These are phyloP conservation scores for Megalops cyprinoides DNA, from an alignment of 2,797 vertebrate species.

Conservation along the genomic window DNA sequence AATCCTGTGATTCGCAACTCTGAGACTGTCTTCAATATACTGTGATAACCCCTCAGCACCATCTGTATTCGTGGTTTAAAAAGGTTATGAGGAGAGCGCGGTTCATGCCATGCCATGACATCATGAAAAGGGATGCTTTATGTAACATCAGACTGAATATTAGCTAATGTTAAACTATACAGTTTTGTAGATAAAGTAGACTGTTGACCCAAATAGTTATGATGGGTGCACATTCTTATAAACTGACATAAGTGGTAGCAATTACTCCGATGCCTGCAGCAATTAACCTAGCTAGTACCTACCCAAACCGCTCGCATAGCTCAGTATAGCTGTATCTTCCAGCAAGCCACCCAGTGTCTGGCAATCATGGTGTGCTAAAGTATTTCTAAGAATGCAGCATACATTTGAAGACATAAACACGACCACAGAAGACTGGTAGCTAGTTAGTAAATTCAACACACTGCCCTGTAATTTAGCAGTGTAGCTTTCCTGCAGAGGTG, in stretches of 20 bases:
- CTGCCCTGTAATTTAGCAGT: conserved; percentile 43
- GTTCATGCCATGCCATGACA: conserved; percentile 6
- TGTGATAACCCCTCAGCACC: background rate
- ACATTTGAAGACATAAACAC: background rate
- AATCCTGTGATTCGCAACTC: background rate
- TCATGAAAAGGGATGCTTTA: background rate
- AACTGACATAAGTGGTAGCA: background rate
- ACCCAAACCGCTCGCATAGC: background rate
- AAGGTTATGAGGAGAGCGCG: background rate
- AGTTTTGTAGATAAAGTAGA: background rate
- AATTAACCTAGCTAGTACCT: background rate
- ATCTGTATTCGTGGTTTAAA: background rate
- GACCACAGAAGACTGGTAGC: background rate
- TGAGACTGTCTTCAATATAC: background rate
- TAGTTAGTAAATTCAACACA: background rate
- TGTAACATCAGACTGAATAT: background rate
- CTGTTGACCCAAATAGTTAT: background rate
- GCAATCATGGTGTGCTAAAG: background rate
- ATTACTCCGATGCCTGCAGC: background rate
- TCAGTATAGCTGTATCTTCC: background rate
- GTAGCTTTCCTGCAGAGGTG: conserved; percentile 46
- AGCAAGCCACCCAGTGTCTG: background rate
- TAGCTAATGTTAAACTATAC: background rate
- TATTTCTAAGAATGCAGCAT: background rate
- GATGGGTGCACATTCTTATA: background rate